Conservation (phyloP, 2,888 invertebrate species). For the Epirrhoe alternata region DNA sequence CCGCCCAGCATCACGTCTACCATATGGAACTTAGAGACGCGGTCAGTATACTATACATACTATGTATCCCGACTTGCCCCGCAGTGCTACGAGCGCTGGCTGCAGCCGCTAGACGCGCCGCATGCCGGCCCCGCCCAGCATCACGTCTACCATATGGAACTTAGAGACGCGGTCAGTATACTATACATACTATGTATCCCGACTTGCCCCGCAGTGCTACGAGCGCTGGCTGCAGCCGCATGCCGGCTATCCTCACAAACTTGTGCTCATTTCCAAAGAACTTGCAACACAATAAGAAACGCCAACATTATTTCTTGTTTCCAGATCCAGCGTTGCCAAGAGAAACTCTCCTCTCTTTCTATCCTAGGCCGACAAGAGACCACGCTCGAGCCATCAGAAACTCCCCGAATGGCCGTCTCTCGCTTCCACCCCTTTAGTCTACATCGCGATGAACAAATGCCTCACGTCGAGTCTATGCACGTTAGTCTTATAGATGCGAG, state of each 20-base stretch:
- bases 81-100: slow-evolving; percentile 96
- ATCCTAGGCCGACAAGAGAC: slow-evolving; percentile 57
- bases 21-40: slow-evolving; percentile 38
- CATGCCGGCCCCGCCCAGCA: slow-evolving; percentile 88
- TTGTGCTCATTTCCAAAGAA: too few species aligned
- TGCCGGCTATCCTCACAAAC: too few species aligned
- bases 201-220: slow-evolving; percentile 94
- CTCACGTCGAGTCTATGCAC: slow-evolving; percentile 75
- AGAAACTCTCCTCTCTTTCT: slow-evolving; percentile 67
- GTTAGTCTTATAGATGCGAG: slow-evolving; percentile 86
- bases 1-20: slow-evolving; percentile 74
- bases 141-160: slow-evolving; percentile 48
- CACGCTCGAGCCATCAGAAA: slow-evolving; percentile 22
- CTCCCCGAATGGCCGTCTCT: slow-evolving; percentile 52
- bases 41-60: slow-evolving; percentile 1
- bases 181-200: too few species aligned
- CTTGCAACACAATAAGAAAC: not conserved
- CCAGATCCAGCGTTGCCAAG: slow-evolving; percentile 73
- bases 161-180: slow-evolving; percentile 20
- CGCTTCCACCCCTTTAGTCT: slow-evolving; percentile 79
- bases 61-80: slow-evolving; percentile 45
- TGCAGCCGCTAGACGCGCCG: slow-evolving; percentile 91
- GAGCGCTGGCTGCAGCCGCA: slow-evolving; percentile 94
- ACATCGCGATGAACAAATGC: slow-evolving; percentile 48
- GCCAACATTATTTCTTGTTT: slow-evolving; percentile 6